These are phyloP conservation scores for Clarias pachynema DNA, from an alignment of 2,797 vertebrate species.

Conservation along the genomic window DNA sequence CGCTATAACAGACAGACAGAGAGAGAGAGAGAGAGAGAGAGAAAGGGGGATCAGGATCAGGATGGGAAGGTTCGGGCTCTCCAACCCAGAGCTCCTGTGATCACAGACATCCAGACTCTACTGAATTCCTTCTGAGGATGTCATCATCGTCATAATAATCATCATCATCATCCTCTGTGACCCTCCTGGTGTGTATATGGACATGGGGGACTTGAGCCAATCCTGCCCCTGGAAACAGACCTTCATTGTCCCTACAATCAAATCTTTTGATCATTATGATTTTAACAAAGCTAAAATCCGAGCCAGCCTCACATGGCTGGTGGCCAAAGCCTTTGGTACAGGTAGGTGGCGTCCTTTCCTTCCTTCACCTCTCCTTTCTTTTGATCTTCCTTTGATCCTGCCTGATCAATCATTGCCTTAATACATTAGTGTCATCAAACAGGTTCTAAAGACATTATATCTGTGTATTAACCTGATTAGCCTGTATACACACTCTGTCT, in stretches of 20 bases:
- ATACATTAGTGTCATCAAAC: background rate
- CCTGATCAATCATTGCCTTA: background rate
- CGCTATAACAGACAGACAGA: too few species aligned
- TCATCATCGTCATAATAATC: conserved; percentile 26
- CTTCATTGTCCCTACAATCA: conserved; percentile 89
- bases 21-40: too few species aligned
- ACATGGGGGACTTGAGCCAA: conserved; percentile 90
- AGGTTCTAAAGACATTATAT: too few species aligned
- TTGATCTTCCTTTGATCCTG: background rate
- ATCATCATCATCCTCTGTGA: too few species aligned
- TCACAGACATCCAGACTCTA: background rate
- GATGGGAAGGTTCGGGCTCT: too few species aligned
- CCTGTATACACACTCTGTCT: too few species aligned
- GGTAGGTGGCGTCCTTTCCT: conserved; percentile 80
- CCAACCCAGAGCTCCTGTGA: too few species aligned
- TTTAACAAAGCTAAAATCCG: conserved; percentile 92
- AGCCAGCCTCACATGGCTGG: conserved; percentile 94
- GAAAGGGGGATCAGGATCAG: too few species aligned
- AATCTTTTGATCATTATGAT: conserved; percentile 95
- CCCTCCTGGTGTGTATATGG: conserved; percentile 20
- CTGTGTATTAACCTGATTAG: too few species aligned
- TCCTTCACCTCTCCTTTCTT: background rate
- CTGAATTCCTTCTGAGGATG: conserved; percentile 72
- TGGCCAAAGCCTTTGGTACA: conserved; percentile 94
- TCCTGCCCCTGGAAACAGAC: conserved; percentile 81